Percentiles rank a stretch among this genome's conserved stretches.
Conservation (phyloP, 1,140 invertebrate genomes). For the Nasonia longicornis region DNA sequence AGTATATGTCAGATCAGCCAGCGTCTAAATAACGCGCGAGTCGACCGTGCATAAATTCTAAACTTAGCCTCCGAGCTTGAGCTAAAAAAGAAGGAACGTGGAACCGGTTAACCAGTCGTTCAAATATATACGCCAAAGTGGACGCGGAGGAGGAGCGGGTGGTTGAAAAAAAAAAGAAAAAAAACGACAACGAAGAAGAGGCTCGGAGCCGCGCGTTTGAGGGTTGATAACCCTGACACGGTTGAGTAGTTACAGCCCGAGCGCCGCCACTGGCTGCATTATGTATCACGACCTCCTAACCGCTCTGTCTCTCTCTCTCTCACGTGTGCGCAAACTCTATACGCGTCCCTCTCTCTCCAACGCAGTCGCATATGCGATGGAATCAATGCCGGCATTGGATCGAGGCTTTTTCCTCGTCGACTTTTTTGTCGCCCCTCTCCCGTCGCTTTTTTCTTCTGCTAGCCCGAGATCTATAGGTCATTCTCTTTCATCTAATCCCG, state of each 20-base stretch:
- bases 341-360: neutral
- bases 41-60: neutral
- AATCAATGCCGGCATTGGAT: neutral
- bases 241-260: slow-evolving; percentile 57
- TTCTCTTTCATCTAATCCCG: slow-evolving; percentile 16
- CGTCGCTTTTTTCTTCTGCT: neutral
- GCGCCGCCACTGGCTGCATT: slow-evolving; percentile 56
- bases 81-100: neutral
- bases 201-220: slow-evolving; percentile 31
- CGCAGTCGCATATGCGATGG: neutral
- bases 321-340: neutral
- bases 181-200: neutral
- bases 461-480: too few species aligned
- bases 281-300: slow-evolving; percentile 62
- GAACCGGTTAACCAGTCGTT: slow-evolving; percentile 6
- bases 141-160: neutral
- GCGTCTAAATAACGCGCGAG: neutral
- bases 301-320: slow-evolving; percentile 35
- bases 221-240: slow-evolving; percentile 64
- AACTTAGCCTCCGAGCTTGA: neutral
- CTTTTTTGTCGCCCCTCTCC: neutral
- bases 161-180: slow-evolving; percentile 16
- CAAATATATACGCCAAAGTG: slow-evolving; percentile 15
- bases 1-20: too few species aligned
- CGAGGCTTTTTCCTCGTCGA: neutral